Base-by-base conservation (phyloP, 2,113 vertebrate genomes). In the Xiphophorus hellerii region DNA sequence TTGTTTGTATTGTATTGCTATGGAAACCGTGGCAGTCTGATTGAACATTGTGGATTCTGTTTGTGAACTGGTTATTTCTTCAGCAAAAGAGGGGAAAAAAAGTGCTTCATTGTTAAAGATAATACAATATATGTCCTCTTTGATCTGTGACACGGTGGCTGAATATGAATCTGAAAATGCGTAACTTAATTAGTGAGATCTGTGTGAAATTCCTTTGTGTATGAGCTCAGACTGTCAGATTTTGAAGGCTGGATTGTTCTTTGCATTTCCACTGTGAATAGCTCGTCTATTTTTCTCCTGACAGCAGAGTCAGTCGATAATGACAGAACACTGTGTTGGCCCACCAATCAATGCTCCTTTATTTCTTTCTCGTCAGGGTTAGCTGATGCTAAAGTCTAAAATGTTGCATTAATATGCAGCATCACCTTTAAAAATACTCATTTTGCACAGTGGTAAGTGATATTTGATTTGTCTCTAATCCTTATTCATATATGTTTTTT, bases 231-330 rank as follows among this genome's bases (percentile, higher is more conserved):
- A 1, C 15, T 62, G 64, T 3, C 65, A 66, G 29, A 31, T 63
- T 58, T 65, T 81, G 70, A 83, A 63, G 62, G 64, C 71, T 75
- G 37, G 17, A 63, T 84, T 74, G 30, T 77, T 76, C 69, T 78
- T 76, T 73, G n/a, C 65, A 42, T 80, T 82, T 74, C 66, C 68
- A 28, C 17, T 44, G 66, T 71, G 63, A 81, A 84, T 69, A 71
- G 68, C 60, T 61, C 67, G 69, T 89, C 75, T 69, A 60, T 11
- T 69, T 69, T 54, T 35, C 6, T 81, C n/a, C 48, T 83, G 84
- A 74, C 74, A 87, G 73, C 66, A 3, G 42, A 76, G 80, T 74
- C 76, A 85, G 78, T 89, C 80, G 29, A 87, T 90, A 85, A 87
- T 88, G 80, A 88, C 8, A 5, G 78, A 84, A 76, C 60, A 22